phyloP scores from a whole-genome alignment of 2,888 invertebrate species.

The Caenorhabditis auriculariae region DNA sequence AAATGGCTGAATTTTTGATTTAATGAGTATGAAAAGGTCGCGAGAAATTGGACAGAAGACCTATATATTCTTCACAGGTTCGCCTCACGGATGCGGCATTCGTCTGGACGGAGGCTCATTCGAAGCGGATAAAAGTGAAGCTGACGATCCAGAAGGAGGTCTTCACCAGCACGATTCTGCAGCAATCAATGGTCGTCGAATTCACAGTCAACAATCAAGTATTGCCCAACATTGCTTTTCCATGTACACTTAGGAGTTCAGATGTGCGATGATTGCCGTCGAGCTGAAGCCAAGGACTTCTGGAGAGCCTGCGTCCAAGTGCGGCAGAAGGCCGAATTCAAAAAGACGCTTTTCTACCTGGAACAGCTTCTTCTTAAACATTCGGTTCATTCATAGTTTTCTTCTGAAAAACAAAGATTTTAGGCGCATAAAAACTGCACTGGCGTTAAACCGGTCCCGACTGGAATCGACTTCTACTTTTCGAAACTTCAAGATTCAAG shows the following conservation, averaged over 20 bases:
- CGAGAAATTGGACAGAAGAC: too few species aligned
- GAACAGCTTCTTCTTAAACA: constrained; percentile 96
- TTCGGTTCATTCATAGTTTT: constrained; percentile 70
- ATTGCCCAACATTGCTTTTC: background rate
- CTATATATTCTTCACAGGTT: constrained; percentile 70
- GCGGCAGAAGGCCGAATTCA: constrained; percentile 77
- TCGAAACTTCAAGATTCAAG: constrained; percentile 77
- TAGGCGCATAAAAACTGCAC: constrained; percentile 42
- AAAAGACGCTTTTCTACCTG: constrained; percentile 94
- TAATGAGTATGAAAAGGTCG: too few species aligned
- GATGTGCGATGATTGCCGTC: constrained; percentile 96
- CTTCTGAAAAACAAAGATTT: constrained; percentile 2
- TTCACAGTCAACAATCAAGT: constrained; percentile 79
- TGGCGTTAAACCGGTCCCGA: constrained; percentile 57
- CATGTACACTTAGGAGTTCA: constrained; percentile 65
- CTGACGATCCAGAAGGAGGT: constrained; percentile 92
- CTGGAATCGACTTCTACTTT: constrained; percentile 87
- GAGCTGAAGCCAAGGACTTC: constrained; percentile 92
- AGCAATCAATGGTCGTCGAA: constrained; percentile 93
- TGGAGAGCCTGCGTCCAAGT: constrained; percentile 82
- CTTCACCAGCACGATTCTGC: constrained; percentile 77
- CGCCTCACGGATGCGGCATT: constrained; percentile 93
- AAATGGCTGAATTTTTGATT: too few species aligned
- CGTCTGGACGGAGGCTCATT: constrained; percentile 98
- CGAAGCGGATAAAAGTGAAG: constrained; percentile 87